Percentiles rank a stretch among this genome's conserved stretches.
phyloP scores from a whole-genome alignment of 2,797 vertebrate genomes.

The Tragelaphus oryx region DNA sequence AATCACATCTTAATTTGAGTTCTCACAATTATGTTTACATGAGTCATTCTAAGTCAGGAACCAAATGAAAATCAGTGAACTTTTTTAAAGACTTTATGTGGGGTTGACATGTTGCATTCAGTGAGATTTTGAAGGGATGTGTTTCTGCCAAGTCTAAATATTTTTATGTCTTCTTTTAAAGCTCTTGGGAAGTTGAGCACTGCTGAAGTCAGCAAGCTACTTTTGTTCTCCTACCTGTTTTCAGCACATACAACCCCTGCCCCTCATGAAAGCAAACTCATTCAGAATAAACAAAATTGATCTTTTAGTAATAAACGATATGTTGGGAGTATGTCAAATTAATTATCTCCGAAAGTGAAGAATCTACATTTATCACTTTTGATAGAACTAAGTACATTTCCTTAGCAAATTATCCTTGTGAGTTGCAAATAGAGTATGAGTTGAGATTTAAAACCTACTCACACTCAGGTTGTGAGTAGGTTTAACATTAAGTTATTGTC shows the following conservation, averaged over 20 bases:
- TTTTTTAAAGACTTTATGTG: neutral
- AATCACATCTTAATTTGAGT: neutral
- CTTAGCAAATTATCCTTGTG: neutral
- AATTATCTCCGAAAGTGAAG: neutral
- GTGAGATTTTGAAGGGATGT: neutral
- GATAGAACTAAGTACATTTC: conserved; percentile 33
- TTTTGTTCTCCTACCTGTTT: neutral
- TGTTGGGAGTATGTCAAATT: conserved; percentile 2
- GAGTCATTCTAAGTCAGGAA: neutral
- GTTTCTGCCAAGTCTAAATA: conserved; percentile 26
- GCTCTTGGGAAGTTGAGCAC: neutral
- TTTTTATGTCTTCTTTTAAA: conserved; percentile 1
- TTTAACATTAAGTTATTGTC: too few species aligned
- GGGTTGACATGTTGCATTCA: neutral
- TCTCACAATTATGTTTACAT: neutral
- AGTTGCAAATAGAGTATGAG: neutral
- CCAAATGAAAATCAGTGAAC: neutral
- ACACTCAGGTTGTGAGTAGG: too few species aligned
- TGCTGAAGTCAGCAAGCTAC: neutral
- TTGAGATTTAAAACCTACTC: neutral
- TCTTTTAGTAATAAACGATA: conserved; percentile 31
- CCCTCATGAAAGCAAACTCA: neutral
- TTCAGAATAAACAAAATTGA: conserved; percentile 36
- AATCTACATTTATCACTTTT: conserved; percentile 1
- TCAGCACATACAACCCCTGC: neutral